These are phyloP conservation scores for Typhlichthys subterraneus DNA, from an alignment of 2,797 vertebrate species.

Conservation along the genomic window DNA sequence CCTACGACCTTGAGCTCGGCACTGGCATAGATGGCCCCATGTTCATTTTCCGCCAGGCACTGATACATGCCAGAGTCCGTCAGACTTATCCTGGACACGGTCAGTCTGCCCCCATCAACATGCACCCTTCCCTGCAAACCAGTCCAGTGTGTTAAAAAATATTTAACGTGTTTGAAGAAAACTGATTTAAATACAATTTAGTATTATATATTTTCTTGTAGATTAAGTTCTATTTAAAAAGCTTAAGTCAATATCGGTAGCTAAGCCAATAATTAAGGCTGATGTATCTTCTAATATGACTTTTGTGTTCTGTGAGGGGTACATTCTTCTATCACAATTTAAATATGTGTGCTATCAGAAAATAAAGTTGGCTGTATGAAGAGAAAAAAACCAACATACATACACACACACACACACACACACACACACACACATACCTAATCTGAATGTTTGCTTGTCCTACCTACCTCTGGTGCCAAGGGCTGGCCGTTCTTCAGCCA, in stretches of 20 bases:
- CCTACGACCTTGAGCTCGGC: constrained; percentile 81
- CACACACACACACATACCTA: no score
- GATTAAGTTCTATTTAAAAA: not conserved
- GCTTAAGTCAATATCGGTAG: not conserved
- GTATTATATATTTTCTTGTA: not conserved
- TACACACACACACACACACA: not conserved
- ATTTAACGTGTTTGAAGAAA: constrained; percentile 3
- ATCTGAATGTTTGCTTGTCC: not conserved
- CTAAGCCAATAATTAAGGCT: no score
- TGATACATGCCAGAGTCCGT: constrained; percentile 81
- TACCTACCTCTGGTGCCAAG: constrained; percentile 76
- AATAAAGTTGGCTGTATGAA: not conserved
- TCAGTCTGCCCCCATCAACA: constrained; percentile 67
- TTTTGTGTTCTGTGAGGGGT: not conserved
- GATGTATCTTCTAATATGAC: not conserved
- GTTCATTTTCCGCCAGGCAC: constrained; percentile 76
- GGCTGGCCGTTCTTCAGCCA: constrained; percentile 86
- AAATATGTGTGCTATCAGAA: not conserved
- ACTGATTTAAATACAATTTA: constrained; percentile 6
- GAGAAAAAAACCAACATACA: no score
- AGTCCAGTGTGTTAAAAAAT: not conserved
- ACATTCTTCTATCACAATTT: not conserved
- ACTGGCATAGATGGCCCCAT: constrained; percentile 72
- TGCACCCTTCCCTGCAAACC: constrained; percentile 65
- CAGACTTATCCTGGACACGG: constrained; percentile 70